These are phyloP conservation scores for Spodoptera picta DNA, from an alignment of 2,888 invertebrate species.

Conservation along the genomic window DNA sequence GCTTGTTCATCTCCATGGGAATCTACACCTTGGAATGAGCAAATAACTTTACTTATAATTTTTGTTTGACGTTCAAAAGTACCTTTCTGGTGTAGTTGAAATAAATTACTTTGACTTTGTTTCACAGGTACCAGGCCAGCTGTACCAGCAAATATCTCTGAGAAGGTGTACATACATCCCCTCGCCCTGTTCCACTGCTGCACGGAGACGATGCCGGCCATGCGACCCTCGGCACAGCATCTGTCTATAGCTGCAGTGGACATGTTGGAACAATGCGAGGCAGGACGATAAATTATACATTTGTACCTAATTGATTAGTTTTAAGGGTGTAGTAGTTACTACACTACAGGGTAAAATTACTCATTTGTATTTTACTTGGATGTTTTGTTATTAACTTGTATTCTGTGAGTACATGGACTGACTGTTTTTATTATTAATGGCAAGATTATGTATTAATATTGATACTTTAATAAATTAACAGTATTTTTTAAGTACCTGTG, in stretches of 20 bases:
- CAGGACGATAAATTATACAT: neutral
- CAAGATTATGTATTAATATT: neutral
- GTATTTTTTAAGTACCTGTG: no score
- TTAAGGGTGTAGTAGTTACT: constrained; percentile 12
- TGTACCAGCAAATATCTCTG: constrained; percentile 90
- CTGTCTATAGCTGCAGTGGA: constrained; percentile 78
- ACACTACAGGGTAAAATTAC: constrained; percentile 29
- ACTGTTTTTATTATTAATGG: neutral
- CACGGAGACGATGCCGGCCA: constrained; percentile 89
- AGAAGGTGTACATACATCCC: constrained; percentile 89
- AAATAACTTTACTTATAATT: no score
- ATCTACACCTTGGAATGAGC: no score
- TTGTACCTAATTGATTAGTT: neutral
- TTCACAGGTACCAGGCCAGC: constrained; percentile 91
- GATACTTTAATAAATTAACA: no score
- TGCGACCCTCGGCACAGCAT: constrained; percentile 90
- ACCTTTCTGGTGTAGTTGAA: no score
- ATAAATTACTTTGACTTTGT: no score
- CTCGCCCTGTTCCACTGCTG: constrained; percentile 92
- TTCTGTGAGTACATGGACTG: neutral
- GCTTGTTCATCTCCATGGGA: no score
- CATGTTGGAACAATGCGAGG: constrained; percentile 62
- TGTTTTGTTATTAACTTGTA: constrained; percentile 4
- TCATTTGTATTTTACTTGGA: constrained; percentile 25
- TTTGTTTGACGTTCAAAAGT: no score